phyloP scores from a whole-genome alignment of 2,113 vertebrate species.

The Heteronetta atricapilla region DNA sequence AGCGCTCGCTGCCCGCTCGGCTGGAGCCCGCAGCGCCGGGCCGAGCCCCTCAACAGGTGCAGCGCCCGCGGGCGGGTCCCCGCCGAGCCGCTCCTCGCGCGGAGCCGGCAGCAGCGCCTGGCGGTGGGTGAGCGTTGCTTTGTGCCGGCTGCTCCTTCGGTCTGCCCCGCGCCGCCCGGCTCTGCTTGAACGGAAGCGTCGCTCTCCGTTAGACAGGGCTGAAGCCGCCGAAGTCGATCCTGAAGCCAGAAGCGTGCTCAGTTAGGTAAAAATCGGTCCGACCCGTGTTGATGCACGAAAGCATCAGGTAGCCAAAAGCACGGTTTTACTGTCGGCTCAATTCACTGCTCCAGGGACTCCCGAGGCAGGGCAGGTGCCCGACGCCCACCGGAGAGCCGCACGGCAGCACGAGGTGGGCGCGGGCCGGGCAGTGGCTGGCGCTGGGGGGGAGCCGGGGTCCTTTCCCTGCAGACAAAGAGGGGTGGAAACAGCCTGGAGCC shows the following conservation, averaged over 20 bases:
- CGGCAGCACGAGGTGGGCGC: background rate
- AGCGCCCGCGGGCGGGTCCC: no score
- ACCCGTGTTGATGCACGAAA: background rate
- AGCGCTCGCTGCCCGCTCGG: no score
- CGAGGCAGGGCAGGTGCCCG: background rate
- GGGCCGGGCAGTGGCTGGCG: background rate
- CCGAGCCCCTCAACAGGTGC: constrained; percentile 29
- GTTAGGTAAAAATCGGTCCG: background rate
- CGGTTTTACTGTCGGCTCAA: background rate
- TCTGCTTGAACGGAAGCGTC: background rate
- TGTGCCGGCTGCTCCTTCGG: background rate
- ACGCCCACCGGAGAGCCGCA: background rate
- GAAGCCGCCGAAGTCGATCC: background rate
- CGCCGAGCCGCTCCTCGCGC: no score
- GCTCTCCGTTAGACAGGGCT: background rate
- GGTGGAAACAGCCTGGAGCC: background rate
- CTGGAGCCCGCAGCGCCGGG: background rate
- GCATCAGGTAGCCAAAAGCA: background rate
- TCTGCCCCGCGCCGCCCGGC: background rate
- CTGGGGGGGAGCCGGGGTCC: background rate
- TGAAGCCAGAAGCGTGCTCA: background rate
- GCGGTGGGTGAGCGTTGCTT: background rate
- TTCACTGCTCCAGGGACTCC: background rate
- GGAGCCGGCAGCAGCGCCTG: no score
- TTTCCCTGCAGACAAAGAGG: background rate